Evolutionary conservation across 2,797 vertebrate species (phyloP), one percentile per base, ranked within the genome.

Genomic region (Hoplostethus atlanticus): DNA sequence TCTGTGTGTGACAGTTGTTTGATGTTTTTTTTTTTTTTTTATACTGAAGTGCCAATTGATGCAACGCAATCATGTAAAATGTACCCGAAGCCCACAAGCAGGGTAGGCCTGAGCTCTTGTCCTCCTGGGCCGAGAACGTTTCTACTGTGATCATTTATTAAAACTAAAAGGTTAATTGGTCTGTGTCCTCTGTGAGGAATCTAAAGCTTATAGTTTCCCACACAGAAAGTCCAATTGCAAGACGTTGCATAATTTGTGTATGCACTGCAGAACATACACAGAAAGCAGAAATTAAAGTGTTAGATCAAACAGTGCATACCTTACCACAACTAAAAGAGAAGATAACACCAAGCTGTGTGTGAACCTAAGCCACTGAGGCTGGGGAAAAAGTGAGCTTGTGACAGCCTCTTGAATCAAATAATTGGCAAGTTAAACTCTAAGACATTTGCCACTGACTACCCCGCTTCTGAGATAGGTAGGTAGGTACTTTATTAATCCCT

Each of bases 1-100:
- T 15, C 50, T 69, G 66, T 62, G 46, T 51, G 50, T 51, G 56
- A 38, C 30, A 48, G 54, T 68, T 58, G 42, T 48, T 55, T 47
- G 57, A 13, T 42, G 64, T 62, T 42, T 34, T 34, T 21, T 38
- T 30, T 51, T 21, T 60, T 71, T 10, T 54, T 47, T 47, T 7
- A 61, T 7, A 55, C 6, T 52, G 8, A 42, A 42, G 40, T 34
- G 47, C 17, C 25, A 74, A 58, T n/a, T 36, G 42, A 76, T 71
- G 48, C 62, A 63, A 25, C 1, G 34, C 30, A 62, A 71, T 44
- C 34, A 64, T 4, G 36, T 71, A 36, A 68, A 64, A 21, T 31
- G 52, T 54, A 28, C 30, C 52, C 6, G n/a, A 47, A 30, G 13
- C 56, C 59, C 38, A 65, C 62, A 59, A n/a, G 11, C 55, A 51